These are phyloP conservation scores for Crypturellus undulatus DNA, from an alignment of 2,113 vertebrate species.

Conservation along the genomic window DNA sequence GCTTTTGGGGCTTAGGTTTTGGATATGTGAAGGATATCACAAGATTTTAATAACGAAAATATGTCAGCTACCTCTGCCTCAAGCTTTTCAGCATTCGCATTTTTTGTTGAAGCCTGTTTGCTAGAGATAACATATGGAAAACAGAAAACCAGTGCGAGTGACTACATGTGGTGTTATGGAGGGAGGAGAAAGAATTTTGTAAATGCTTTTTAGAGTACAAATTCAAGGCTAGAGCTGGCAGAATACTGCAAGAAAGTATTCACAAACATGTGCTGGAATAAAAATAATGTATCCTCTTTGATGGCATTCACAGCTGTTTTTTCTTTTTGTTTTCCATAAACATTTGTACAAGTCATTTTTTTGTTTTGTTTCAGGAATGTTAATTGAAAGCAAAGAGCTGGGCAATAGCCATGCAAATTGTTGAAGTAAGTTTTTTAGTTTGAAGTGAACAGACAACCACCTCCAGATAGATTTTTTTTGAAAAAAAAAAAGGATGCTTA, in stretches of 20 bases:
- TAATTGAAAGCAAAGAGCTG: constrained; percentile 22
- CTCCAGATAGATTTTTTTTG: background rate
- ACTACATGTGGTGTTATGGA: background rate
- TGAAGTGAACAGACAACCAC: background rate
- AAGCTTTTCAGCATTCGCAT: background rate
- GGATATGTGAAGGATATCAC: background rate
- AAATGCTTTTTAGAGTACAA: background rate
- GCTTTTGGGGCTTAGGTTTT: background rate
- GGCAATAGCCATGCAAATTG: background rate
- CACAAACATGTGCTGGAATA: constrained; percentile 10
- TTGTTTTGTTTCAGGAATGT: constrained; percentile 35
- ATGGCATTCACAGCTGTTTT: background rate
- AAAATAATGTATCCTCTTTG: constrained; percentile 5
- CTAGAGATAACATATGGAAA: constrained; percentile 42
- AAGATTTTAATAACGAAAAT: constrained; percentile 36
- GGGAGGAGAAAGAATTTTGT: background rate
- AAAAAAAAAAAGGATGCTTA: rapidly evolving
- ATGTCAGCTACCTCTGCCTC: constrained; percentile 4
- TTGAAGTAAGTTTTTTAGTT: background rate
- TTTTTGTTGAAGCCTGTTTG: constrained; percentile 7
- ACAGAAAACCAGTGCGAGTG: background rate
- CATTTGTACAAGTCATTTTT: background rate
- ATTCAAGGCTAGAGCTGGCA: constrained; percentile 1
- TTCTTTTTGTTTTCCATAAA: constrained; percentile 35
- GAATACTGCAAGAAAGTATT: background rate